Evolutionary conservation across 2,113 vertebrate species (phyloP).

Genomic region (Vombatus ursinus): DNA sequence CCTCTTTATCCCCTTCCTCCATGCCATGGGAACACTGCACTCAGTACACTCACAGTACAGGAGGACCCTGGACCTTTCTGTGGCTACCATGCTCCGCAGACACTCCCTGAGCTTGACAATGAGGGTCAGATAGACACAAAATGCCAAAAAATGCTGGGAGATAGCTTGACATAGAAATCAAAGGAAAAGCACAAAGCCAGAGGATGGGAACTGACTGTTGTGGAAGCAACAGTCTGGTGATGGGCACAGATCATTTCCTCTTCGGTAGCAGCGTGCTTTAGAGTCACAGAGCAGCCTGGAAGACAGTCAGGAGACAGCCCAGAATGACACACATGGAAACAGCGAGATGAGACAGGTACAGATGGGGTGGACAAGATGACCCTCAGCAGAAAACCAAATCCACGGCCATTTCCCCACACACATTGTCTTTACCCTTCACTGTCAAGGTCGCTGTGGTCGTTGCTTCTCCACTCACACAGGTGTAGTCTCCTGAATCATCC

Average conservation of each 20-base stretch:
- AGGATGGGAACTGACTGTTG: background rate
- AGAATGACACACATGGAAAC: conserved; percentile 74
- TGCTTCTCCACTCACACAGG: conserved; percentile 86
- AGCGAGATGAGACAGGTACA: conserved; percentile 79
- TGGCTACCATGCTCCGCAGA: conserved; percentile 79
- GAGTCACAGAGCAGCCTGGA: too few species aligned
- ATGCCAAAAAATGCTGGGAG: conserved; percentile 78
- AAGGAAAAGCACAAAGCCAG: background rate
- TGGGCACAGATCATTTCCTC: conserved; percentile 24
- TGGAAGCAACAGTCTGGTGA: background rate
- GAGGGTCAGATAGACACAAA: conserved; percentile 77
- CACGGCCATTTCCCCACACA: conserved; percentile 72
- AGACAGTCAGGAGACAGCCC: conserved; percentile 73
- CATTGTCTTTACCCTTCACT: conserved; percentile 87
- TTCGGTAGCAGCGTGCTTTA: too few species aligned
- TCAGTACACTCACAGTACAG: conserved; percentile 78
- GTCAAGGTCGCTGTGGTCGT: conserved; percentile 86
- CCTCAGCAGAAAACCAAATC: conserved; percentile 54
- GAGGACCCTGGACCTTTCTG: conserved; percentile 69
- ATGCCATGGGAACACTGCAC: conserved; percentile 71
- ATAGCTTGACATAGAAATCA: conserved; percentile 73
- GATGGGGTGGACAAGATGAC: background rate
- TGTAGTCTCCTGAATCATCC: conserved; percentile 88
- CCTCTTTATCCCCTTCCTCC: conserved; percentile 67
- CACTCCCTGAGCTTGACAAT: conserved; percentile 86